Conservation (phyloP, 2,888 invertebrate genomes). For the Xanthorhoe spadicearia region DNA sequence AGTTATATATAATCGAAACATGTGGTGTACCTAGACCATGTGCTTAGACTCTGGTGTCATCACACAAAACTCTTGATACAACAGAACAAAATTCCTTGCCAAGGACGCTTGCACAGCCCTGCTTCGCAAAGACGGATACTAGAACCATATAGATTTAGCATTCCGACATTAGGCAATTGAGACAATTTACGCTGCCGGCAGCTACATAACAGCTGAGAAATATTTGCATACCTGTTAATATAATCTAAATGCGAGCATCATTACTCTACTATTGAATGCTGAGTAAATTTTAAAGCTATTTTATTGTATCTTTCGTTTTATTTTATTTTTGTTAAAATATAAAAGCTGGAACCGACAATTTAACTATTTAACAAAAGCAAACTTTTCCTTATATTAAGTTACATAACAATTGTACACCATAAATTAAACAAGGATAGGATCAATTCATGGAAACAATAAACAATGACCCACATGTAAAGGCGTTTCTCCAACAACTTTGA, state of each 20-base stretch:
- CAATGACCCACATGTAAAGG: background rate
- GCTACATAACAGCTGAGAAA: conserved; percentile 38
- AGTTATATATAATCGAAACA: no score
- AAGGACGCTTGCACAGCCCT: conserved; percentile 11
- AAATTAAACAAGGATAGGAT: background rate
- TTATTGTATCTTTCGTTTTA: background rate
- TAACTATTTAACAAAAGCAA: background rate
- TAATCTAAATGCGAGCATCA: conserved; percentile 16
- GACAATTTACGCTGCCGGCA: conserved; percentile 48
- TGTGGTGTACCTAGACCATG: no score
- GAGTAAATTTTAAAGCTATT: background rate
- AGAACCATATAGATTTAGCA: conserved; percentile 59
- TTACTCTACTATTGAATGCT: conserved; percentile 1
- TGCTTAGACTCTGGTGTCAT: no score
- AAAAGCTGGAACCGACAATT: no score
- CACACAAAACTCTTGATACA: background rate
- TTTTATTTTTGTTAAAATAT: background rate
- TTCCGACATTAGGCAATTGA: conserved; percentile 63
- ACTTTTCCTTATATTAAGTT: background rate
- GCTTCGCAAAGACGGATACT: conserved; percentile 28
- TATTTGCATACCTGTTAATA: conserved; percentile 34
- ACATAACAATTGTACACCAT: background rate
- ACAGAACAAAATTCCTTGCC: background rate
- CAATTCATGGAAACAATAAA: background rate
- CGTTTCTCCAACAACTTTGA: background rate